phyloP scores from a whole-genome alignment of 1,140 invertebrate genomes.

The Dolichoris vasculosae region DNA sequence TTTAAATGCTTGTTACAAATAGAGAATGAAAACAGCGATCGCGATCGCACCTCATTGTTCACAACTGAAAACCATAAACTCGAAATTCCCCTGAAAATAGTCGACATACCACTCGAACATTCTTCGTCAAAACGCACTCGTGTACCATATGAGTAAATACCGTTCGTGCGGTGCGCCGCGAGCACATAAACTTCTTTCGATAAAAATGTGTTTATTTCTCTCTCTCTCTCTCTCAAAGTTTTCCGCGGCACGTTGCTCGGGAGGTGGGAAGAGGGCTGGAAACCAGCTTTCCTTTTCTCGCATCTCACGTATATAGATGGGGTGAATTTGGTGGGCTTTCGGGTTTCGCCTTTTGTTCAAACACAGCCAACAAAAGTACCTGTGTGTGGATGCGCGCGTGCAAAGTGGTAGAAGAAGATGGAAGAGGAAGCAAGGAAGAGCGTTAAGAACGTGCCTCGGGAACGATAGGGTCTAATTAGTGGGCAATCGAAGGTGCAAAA shows the following conservation, averaged over 20 bases:
- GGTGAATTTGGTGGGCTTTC: neutral
- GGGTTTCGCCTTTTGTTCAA: constrained; percentile 16
- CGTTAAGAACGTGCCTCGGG: constrained; percentile 25
- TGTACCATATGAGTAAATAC: neutral
- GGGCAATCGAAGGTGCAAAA: constrained; percentile 41
- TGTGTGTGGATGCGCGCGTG: neutral
- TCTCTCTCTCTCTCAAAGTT: neutral
- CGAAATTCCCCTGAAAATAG: constrained; percentile 23
- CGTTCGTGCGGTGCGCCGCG: constrained; percentile 7
- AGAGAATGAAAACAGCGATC: neutral
- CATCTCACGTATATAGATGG: neutral
- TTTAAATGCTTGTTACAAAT: neutral
- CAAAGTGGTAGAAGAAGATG: too few species aligned
- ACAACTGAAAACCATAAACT: neutral
- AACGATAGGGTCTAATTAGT: constrained; percentile 46
- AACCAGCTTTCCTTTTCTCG: neutral
- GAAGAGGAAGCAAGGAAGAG: neutral
- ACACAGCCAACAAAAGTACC: neutral
- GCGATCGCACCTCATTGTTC: neutral
- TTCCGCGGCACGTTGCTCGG: neutral
- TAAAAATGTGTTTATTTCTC: neutral
- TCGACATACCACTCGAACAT: neutral
- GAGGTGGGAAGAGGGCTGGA: constrained; percentile 12
- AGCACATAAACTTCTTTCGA: constrained; percentile 29
- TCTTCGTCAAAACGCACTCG: constrained; percentile 11